phyloP scores from a whole-genome alignment of 1,140 invertebrate species.

The Macrotrachela quadricornifera region DNA sequence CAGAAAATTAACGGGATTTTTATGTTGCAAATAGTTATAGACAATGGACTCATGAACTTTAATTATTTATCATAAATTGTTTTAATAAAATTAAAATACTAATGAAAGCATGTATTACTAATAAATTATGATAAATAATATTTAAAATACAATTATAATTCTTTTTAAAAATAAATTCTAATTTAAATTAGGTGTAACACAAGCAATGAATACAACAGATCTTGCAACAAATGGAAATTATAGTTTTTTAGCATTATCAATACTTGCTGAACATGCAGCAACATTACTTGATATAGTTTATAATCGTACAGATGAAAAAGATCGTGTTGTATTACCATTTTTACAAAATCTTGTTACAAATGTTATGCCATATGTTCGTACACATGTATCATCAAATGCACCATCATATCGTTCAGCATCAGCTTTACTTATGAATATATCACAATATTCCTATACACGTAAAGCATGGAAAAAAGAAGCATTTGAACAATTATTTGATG shows the following conservation, averaged over 20 bases:
- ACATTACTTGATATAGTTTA: slow-evolving; percentile 73
- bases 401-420: slow-evolving; percentile 66
- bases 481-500: slow-evolving; percentile 61
- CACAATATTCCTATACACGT: slow-evolving; percentile 65
- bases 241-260: slow-evolving; percentile 3
- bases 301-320: slow-evolving; percentile 65
- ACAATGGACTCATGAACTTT: too few species aligned
- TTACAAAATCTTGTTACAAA: slow-evolving; percentile 56
- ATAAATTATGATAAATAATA: too few species aligned
- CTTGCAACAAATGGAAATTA: slow-evolving; percentile 1
- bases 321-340: slow-evolving; percentile 59
- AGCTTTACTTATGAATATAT: slow-evolving; percentile 57
- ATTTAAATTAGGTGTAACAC: background rate
- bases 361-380: slow-evolving; percentile 67
- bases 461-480: slow-evolving; percentile 79
- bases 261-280: slow-evolving; percentile 38
- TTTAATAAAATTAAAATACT: too few species aligned
- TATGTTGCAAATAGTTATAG: too few species aligned
- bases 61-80: too few species aligned
- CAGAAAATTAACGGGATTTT: too few species aligned
- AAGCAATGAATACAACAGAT: background rate
- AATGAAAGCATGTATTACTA: too few species aligned
- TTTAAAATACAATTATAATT: too few species aligned
- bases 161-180: too few species aligned
- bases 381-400: slow-evolving; percentile 56